Percentiles rank a stretch among this genome's conserved stretches.
Evolutionary conservation across 2,113 vertebrate species (phyloP).

Genomic region (Nibea albiflora): DNA sequence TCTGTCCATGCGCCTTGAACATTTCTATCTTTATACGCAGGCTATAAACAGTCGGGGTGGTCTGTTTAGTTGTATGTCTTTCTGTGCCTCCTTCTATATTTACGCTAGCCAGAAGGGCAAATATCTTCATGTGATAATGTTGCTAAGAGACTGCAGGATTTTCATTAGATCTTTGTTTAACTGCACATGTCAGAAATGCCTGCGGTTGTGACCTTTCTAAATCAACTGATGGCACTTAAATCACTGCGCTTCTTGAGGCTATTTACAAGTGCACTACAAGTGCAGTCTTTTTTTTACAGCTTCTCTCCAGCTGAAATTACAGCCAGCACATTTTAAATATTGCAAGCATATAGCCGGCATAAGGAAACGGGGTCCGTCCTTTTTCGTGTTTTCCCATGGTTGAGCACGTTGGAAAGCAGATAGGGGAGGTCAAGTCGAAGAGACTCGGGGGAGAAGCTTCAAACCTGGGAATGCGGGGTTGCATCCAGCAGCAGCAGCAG

Average conservation of each 20-base stretch:
- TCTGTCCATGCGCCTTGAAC: slow-evolving; percentile 2
- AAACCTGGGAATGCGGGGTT: slow-evolving; percentile 29
- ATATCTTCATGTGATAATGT: slow-evolving; percentile 29
- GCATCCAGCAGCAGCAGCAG: not conserved
- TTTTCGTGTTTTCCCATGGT: slow-evolving; percentile 41
- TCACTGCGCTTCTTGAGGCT: not conserved
- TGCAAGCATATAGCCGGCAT: not conserved
- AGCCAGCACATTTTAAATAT: not conserved
- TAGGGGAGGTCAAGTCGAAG: slow-evolving; percentile 37
- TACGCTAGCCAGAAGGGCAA: slow-evolving; percentile 11
- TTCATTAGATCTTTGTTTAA: slow-evolving; percentile 31
- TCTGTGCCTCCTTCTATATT: slow-evolving; percentile 39
- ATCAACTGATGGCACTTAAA: not conserved
- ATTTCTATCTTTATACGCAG: slow-evolving; percentile 33
- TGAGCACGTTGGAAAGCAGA: slow-evolving; percentile 41
- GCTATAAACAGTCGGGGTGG: slow-evolving; percentile 26
- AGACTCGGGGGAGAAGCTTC: slow-evolving; percentile 44
- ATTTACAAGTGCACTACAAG: slow-evolving; percentile 18
- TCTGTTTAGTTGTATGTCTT: not conserved
- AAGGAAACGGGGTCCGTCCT: not conserved
- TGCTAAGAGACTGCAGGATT: slow-evolving; percentile 32
- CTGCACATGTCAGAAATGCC: slow-evolving; percentile 22
- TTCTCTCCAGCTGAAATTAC: not conserved
- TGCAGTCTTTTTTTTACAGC: not conserved
- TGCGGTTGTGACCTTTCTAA: slow-evolving; percentile 7